A percentile compares a stretch with the other conserved stretches of the same genome.
These are phyloP conservation scores for Dendrolimus punctatus DNA, from an alignment of 1,140 invertebrate genomes.

Conservation along the genomic window DNA sequence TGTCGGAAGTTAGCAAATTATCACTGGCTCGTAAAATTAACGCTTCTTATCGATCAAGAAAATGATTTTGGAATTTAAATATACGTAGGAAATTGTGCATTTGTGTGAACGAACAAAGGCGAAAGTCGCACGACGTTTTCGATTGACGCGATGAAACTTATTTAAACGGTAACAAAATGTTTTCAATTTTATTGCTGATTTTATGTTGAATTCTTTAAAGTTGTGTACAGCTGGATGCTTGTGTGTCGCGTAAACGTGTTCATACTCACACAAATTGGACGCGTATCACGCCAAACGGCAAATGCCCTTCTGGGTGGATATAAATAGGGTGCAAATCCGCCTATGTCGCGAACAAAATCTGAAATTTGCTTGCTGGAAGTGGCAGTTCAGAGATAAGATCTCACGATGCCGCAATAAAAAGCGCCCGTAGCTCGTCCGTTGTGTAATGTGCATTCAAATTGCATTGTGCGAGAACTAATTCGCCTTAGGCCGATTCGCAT, in stretches of 20 bases:
- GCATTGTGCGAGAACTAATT: conserved; percentile 71
- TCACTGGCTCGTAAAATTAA: conserved; percentile 71
- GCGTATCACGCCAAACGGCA: conserved; percentile 19
- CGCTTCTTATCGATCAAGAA: conserved; percentile 67
- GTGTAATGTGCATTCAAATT: conserved; percentile 72
- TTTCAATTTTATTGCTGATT: conserved; percentile 71
- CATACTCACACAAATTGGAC: conserved; percentile 39
- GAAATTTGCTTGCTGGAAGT: conserved; percentile 70
- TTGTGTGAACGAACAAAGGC: conserved; percentile 42
- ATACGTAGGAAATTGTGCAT: conserved; percentile 41
- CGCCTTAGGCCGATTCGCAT: conserved; percentile 67
- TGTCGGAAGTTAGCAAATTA: conserved; percentile 71
- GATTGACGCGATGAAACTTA: conserved; percentile 52
- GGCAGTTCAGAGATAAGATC: conserved; percentile 69
- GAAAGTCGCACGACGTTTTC: conserved; percentile 37
- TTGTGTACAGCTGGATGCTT: conserved; percentile 47
- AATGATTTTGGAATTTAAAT: conserved; percentile 53
- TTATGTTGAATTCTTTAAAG: conserved; percentile 71
- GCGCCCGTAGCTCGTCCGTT: conserved; percentile 67
- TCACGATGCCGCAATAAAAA: conserved; percentile 71
- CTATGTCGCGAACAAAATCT: conserved; percentile 34
- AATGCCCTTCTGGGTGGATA: conserved; percentile 24
- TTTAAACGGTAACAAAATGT: conserved; percentile 71
- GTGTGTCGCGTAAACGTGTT: conserved; percentile 36
- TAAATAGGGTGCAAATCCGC: conserved; percentile 37